Percentiles rank a stretch among this genome's conserved stretches.
phyloP scores from a whole-genome alignment of 2,888 invertebrate species.

The Halictus quadricinctus region DNA sequence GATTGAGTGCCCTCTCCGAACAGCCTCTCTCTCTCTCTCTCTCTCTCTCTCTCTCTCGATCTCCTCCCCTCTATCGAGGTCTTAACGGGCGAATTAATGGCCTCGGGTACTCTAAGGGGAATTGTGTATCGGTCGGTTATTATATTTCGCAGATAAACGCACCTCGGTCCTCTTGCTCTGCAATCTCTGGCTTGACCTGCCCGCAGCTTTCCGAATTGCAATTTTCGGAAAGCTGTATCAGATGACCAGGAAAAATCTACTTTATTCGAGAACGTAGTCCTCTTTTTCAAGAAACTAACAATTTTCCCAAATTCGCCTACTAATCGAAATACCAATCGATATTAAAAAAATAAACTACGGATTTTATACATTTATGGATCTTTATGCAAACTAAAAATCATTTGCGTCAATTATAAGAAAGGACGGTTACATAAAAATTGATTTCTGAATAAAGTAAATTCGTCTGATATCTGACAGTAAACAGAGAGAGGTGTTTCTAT shows the following conservation, averaged over 20 bases:
- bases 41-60: not conserved
- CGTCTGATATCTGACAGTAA: too few species aligned
- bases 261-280: too few species aligned
- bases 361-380: too few species aligned
- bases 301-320: too few species aligned
- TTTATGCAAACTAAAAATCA: too few species aligned
- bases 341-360: too few species aligned
- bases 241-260: not conserved
- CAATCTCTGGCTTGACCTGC: not conserved
- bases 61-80: not conserved
- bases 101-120: not conserved
- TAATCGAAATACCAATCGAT: too few species aligned
- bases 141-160: not conserved
- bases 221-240: not conserved
- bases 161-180: not conserved
- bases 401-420: too few species aligned
- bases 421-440: too few species aligned
- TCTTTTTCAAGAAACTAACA: too few species aligned
- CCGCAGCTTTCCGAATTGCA: not conserved
- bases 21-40: not conserved
- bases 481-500: too few species aligned
- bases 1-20: slow-evolving; percentile 23
- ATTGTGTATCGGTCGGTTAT: slow-evolving; percentile 1
- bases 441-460: too few species aligned
- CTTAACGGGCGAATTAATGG: slow-evolving; percentile 19